Base-by-base conservation (phyloP, 2,888 invertebrate genomes). In the Diaperis boleti region DNA sequence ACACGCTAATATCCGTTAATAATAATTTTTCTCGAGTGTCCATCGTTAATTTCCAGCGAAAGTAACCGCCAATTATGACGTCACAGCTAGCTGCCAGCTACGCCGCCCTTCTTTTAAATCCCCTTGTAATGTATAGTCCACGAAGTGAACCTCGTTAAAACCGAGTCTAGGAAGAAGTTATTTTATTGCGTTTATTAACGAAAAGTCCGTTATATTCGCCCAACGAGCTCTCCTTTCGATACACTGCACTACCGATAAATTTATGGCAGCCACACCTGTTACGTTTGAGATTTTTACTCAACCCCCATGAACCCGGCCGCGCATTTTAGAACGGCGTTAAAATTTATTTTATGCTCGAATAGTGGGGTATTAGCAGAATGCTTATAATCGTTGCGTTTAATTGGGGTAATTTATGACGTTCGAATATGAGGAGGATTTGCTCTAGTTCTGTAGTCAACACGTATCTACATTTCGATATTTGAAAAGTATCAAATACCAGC, bases 1-100 rank as follows among this genome's bases (percentile, higher is more conserved):
- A 73, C 74, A 75, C 70, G 74, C 42, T 76, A 76, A 76, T 74
- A 70, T 66, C 67, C 65, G 69, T 69, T 75, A 75, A 75, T 74
- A 67, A 71, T 63, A 56, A 45, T 56, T 56, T 56, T 56, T 44
- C 13, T 8, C 14, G 45, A 45, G 8, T 56, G 31, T 56, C 44
- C 35, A 45, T 54, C 54, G 54, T 54, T 37, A 54, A 54, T 39
- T 20, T 41, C 6, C n/a, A 14, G 49, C 39, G 39, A 39, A 39
- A 14, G 15, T 42, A 55, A 42, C 55, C 42, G 45, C 6, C 56
- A 26, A 59, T 59, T 59, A 59, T 49, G 10, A 59, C 59, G 59
- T 49, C 59, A 47, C 14, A 59, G 29, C n/a, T 22, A 56, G 59
- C 59, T 59, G 59, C 59, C 59, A 59, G 49, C 59, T 59, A 59